Evolutionary conservation across 2,113 vertebrate genomes (phyloP), one percentile per base, ranked within the genome.

Genomic region (Mystacornis crossleyi): DNA sequence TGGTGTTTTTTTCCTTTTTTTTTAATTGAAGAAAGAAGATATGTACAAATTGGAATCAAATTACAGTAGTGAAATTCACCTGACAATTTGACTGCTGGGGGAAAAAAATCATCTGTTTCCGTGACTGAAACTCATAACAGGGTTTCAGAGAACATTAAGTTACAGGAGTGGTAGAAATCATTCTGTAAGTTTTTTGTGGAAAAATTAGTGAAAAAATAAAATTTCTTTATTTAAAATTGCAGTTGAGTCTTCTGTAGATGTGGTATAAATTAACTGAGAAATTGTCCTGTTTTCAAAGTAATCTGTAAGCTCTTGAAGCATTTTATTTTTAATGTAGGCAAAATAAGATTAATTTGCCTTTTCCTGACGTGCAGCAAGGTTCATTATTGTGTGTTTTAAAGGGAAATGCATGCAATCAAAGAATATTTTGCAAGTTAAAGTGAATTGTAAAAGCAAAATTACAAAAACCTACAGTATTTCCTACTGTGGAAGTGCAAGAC

Each of bases 61-160:
- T 95, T 86, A 78, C 86, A 91, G 34, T 71, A 58, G 34, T 86
- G 28, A 81, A 91, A 92, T 86, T 80, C 75, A 88, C 38, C 54
- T 83, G 72, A 60, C 81, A 71, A 67, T 60, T 58, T 78, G 47
- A 60, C 40, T 79, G 5, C 48, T 93, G 29, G 7, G 14, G 1
- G 1, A 38, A 61, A 38, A 89, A 58, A 73, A 42, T n/a, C 3
- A 31, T 53, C 36, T 74, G 4, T 86, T 91, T 89, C 45, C 65
- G 9, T 54, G 34, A 77, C 21, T 94, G 26, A 91, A 89, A 89
- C 9, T 65, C 25, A 3, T 66, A 53, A 33, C 29, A 58, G 14
- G 29, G 9, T 86, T 90, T 64, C 72, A 90, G 79, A 55, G 23
- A 67, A 48, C 20, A 19, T 34, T 65, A 79, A 38, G 14, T 79